These are phyloP conservation scores for Platyrinchus mystaceus DNA, from an alignment of 2,797 vertebrate genomes.

Conservation along the genomic window DNA sequence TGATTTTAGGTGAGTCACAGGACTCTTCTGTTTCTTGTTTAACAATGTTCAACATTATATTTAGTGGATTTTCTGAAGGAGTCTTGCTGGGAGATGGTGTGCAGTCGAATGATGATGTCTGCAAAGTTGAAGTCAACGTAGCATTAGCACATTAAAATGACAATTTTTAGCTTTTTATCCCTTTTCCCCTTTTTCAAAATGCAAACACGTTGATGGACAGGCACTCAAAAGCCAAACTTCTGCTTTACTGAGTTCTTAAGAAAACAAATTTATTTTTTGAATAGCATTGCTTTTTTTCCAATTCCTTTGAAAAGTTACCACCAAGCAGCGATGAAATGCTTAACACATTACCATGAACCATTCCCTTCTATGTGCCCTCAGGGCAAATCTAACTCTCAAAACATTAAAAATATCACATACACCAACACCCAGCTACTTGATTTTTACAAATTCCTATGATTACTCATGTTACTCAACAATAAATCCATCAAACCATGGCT, in stretches of 20 bases:
- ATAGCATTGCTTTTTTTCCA: background rate
- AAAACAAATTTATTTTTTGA: background rate
- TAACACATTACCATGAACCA: background rate
- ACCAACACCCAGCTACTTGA: background rate
- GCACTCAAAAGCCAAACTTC: background rate
- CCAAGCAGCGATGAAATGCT: background rate
- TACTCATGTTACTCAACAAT: fast-evolving
- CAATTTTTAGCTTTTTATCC: background rate
- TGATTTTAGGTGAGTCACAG: conserved; percentile 80
- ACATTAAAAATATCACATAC: background rate
- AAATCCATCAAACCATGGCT: background rate
- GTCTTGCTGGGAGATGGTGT: conserved; percentile 94
- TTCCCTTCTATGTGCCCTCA: background rate
- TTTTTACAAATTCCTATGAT: background rate
- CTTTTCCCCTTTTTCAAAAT: background rate
- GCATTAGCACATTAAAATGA: background rate
- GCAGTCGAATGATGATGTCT: conserved; percentile 92
- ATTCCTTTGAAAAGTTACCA: background rate
- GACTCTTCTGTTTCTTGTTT: conserved; percentile 83
- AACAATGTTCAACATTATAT: conserved; percentile 82
- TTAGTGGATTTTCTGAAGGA: conserved; percentile 90
- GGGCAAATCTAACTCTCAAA: background rate
- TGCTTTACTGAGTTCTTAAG: background rate
- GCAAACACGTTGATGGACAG: fast-evolving
- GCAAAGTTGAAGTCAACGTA: conserved; percentile 5